Conservation (phyloP, 2,113 vertebrate genomes). For the Fregetta grallaria region DNA sequence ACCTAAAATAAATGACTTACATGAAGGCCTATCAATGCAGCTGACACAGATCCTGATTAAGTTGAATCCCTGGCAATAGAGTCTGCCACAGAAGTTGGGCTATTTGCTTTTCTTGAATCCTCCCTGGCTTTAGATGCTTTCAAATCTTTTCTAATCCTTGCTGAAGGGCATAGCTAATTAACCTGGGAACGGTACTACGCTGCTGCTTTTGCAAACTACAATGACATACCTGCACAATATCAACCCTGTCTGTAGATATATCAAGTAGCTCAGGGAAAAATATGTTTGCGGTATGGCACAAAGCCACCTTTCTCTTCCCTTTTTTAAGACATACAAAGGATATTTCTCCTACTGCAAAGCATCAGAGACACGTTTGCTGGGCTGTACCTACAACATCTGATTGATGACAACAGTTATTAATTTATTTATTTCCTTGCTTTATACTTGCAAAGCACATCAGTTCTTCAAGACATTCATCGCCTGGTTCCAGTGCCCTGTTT, state of each 20-base stretch:
- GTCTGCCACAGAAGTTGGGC: not conserved
- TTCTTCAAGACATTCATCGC: not conserved
- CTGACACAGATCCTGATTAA: not conserved
- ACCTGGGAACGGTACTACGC: not conserved
- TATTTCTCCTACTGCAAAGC: not conserved
- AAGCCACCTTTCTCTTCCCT: not conserved
- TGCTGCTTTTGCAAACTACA: not conserved
- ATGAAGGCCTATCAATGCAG: not conserved
- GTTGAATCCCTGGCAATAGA: not conserved
- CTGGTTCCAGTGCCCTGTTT: not conserved
- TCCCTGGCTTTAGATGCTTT: conserved; percentile 12
- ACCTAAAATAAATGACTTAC: not conserved
- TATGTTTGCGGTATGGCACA: not conserved
- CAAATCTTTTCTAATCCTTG: not conserved
- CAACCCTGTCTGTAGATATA: not conserved
- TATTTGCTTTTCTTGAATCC: conserved; percentile 30
- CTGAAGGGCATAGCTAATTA: conserved; percentile 29
- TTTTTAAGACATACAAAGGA: not conserved
- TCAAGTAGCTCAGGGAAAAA: not conserved
- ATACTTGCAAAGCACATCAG: not conserved
- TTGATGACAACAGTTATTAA: not conserved
- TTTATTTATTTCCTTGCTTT: not conserved
- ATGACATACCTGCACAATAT: not conserved
- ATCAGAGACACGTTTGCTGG: not conserved
- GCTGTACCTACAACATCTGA: not conserved